Evolutionary conservation across 2,113 vertebrate species (phyloP), one percentile per base, ranked within the genome.

Genomic region (Galemys pyrenaicus): DNA sequence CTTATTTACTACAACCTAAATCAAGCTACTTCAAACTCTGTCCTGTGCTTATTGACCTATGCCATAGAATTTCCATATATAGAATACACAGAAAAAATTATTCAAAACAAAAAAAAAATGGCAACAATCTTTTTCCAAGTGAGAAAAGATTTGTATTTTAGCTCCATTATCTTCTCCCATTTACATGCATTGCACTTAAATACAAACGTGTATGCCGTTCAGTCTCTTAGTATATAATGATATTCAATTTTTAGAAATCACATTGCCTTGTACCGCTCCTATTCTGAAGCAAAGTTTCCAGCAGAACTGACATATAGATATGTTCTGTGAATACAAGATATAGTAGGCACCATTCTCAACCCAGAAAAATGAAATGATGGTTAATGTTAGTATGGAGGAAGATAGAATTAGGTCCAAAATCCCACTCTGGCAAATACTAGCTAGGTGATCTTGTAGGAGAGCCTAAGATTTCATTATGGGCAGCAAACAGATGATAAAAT

Each of bases 101-200:
- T 28, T 93, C 30, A 75, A 84, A 73, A n/a, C n/a, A n/a, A 91
- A 54, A 65, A 92, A 83, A 12, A 85, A 74, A 81, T 44, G 17
- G 35, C 4, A 64, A 41, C 19, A 64, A 13, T 37, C 6, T 70
- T 87, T 87, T 82, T 60, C 17, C 80, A 83, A 37, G 56, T 37
- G 7, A 94, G 35, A 65, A 20, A 79, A 88, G 3, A 56, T 73
- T 85, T 56, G 44, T 51, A 77, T 71, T 77, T 94, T 46, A 84
- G 37, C 8, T 78, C 32, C 37, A 73, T n/a, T 54, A 73, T 67
- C 58, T 9, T 70, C 15, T 37, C 49, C 11, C 8, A 39, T 46
- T 68, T 67, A 65, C 46, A 60, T 79, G 26, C 37, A 35, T 17
- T 87, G 37, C 9, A 46, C 19, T 49, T 81, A 65, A n/a, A 26